Conservation (phyloP, 2,888 invertebrate genomes). For the Hypercompe scribonia region DNA sequence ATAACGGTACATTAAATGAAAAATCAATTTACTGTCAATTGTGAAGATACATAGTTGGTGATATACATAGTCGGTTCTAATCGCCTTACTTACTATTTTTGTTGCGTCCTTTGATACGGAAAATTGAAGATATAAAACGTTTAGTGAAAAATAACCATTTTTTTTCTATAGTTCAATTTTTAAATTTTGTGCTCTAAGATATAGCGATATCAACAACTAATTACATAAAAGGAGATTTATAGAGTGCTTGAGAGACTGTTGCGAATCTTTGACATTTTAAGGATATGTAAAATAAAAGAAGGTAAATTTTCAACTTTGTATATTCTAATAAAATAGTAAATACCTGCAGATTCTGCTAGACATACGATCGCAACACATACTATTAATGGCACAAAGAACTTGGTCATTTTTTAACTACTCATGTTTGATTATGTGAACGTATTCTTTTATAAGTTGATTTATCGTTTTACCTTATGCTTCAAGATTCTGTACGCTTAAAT, state of each 20-base stretch:
- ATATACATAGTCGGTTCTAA: neutral
- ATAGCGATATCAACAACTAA: too few relatives aligned
- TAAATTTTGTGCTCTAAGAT: too few relatives aligned
- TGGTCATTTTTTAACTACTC: constrained; percentile 35
- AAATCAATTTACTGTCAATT: too few relatives aligned
- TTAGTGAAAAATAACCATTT: neutral
- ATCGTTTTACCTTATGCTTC: constrained; percentile 32
- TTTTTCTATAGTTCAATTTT: too few relatives aligned
- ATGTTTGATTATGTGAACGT: constrained; percentile 11
- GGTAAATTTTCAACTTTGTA: neutral
- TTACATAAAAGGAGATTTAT: too few relatives aligned
- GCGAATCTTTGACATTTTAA: neutral
- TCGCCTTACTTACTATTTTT: neutral
- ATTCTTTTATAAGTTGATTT: constrained; percentile 36
- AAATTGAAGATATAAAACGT: neutral
- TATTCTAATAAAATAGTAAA: neutral
- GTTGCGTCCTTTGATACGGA: neutral
- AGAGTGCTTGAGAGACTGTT: neutral
- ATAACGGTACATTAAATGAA: too few relatives aligned
- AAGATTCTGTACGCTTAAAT: constrained; percentile 52
- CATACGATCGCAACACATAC: constrained; percentile 25
- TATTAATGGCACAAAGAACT: constrained; percentile 25
- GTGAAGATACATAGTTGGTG: neutral
- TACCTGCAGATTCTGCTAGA: constrained; percentile 42
- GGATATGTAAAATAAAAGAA: neutral